A percentile compares a stretch with the other conserved stretches of the same genome.
phyloP scores from a whole-genome alignment of 2,797 vertebrate species.

The Cynodonichthys magdalenae region DNA sequence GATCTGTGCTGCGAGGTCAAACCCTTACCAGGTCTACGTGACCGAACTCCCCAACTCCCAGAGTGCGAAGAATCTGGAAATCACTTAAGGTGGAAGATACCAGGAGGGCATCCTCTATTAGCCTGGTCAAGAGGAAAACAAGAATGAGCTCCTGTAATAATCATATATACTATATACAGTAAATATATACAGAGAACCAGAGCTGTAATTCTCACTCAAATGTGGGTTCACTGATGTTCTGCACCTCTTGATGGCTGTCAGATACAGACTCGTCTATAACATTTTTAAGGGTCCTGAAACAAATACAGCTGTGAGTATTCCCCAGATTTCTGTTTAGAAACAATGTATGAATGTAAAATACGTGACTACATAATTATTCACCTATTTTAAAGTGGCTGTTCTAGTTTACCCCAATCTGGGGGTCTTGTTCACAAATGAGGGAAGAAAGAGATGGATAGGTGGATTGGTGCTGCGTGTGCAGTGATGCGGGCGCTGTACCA shows the following conservation, averaged over 20 bases:
- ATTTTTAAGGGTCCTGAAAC: slow-evolving; percentile 72
- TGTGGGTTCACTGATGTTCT: slow-evolving; percentile 50
- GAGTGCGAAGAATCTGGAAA: slow-evolving; percentile 90
- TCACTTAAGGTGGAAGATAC: slow-evolving; percentile 87
- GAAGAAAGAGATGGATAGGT: no score
- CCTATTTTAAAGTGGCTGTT: no score
- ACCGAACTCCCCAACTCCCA: slow-evolving; percentile 90
- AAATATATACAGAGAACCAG: background rate
- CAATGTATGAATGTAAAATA: background rate
- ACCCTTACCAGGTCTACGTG: slow-evolving; percentile 91
- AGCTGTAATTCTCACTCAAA: slow-evolving; percentile 53
- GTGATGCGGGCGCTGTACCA: no score
- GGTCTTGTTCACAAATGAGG: no score
- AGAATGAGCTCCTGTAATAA: background rate
- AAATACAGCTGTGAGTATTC: slow-evolving; percentile 7
- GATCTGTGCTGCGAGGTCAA: slow-evolving; percentile 12
- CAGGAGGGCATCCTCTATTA: slow-evolving; percentile 85
- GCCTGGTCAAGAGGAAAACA: slow-evolving; percentile 76
- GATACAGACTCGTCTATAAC: slow-evolving; percentile 52
- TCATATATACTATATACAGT: background rate
- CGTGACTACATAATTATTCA: no score
- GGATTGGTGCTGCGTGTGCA: no score
- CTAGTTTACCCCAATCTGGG: no score
- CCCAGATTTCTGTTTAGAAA: background rate
- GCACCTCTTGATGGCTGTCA: slow-evolving; percentile 48